These are phyloP conservation scores for Lochmaea crataegi DNA, from an alignment of 2,888 invertebrate genomes.

Conservation along the genomic window DNA sequence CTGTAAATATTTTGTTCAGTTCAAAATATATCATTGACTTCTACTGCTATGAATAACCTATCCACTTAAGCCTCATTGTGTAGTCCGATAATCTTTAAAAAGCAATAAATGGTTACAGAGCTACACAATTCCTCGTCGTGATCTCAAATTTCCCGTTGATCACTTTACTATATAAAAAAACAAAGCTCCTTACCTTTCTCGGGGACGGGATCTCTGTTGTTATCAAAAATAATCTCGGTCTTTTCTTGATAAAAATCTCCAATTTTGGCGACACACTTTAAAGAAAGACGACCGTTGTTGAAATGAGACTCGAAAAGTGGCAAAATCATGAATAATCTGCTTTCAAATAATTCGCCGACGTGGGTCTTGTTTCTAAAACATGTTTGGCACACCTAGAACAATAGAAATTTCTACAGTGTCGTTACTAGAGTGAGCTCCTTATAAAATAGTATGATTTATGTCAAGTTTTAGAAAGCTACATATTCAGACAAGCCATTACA, in stretches of 20 bases:
- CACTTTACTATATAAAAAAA: not conserved
- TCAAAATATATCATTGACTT: no score
- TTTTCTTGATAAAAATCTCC: slow-evolving; percentile 77
- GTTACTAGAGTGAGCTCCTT: not conserved
- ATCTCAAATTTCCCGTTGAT: no score
- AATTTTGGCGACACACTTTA: slow-evolving; percentile 79
- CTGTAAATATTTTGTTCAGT: no score
- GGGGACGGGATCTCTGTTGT: slow-evolving; percentile 81
- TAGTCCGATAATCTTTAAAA: no score
- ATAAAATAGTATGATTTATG: not conserved
- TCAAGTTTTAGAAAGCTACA: no score
- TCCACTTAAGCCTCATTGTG: no score
- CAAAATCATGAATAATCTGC: slow-evolving; percentile 69
- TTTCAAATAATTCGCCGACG: slow-evolving; percentile 68
- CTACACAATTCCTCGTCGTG: no score
- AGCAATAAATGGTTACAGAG: no score
- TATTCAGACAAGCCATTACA: no score
- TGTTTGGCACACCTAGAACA: slow-evolving; percentile 58
- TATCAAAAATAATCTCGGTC: slow-evolving; percentile 74
- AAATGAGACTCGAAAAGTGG: slow-evolving; percentile 72
- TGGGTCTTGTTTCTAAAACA: slow-evolving; percentile 57
- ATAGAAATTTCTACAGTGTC: slow-evolving; percentile 12
- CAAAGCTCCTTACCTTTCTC: slow-evolving; percentile 74
- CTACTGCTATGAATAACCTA: no score
- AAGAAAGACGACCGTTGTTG: slow-evolving; percentile 72